These are phyloP conservation scores for Hylia prasina DNA, from an alignment of 2,113 vertebrate species.

Conservation along the genomic window DNA sequence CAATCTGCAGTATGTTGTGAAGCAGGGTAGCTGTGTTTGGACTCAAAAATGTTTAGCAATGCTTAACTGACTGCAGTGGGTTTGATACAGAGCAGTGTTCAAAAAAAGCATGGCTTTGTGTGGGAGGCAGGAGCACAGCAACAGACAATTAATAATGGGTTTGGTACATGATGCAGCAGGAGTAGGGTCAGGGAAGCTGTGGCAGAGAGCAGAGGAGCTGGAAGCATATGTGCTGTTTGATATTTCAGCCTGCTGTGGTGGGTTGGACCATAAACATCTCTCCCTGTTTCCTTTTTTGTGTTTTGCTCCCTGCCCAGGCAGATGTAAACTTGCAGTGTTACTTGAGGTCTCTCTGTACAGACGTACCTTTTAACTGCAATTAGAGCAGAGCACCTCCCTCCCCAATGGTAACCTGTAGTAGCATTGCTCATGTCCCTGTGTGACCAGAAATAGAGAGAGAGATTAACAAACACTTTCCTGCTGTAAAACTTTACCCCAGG, in stretches of 20 bases:
- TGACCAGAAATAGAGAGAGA: not conserved
- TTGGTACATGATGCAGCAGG: not conserved
- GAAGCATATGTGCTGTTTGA: not conserved
- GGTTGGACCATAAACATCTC: not conserved
- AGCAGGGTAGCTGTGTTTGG: not conserved
- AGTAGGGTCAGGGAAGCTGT: not conserved
- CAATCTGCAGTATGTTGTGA: not conserved
- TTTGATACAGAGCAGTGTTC: not conserved
- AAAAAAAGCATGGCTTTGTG: not conserved
- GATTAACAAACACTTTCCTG: not conserved
- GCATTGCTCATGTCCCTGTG: not conserved
- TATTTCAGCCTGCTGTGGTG: not conserved
- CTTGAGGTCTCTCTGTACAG: not conserved
- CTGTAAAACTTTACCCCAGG: not conserved
- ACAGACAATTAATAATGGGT: not conserved
- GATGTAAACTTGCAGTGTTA: not conserved
- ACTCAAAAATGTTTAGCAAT: not conserved
- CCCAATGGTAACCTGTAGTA: not conserved
- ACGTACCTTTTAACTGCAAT: not conserved
- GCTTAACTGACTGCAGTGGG: not conserved
- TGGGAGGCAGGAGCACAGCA: not conserved
- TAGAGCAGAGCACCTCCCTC: not conserved
- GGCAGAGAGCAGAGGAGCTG: not conserved
- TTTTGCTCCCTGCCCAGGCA: not conserved
- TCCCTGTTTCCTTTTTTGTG: not conserved